Base-by-base conservation (phyloP, 1,140 invertebrate genomes). In the Drosophila melanica region DNA sequence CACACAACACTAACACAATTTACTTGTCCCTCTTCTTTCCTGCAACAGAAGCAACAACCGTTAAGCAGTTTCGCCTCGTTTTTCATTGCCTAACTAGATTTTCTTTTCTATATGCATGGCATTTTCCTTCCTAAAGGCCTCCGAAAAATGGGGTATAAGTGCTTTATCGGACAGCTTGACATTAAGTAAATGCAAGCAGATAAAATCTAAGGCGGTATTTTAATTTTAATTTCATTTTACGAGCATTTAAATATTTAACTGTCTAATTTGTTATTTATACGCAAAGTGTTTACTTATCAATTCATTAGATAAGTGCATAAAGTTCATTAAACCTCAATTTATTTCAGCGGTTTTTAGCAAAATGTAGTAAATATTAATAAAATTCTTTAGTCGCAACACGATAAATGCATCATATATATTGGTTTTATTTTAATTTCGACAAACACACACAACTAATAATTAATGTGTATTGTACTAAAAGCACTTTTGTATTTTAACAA, bases 41-140 rank as follows among this genome's bases (percentile, higher is more conserved):
- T 53, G 67, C 58, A 42, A 63, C 59, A 47, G 51, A 51, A 58
- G 47, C 60, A 87, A 75, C 73, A 85, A 70, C 75, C 79, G 77
- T 87, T 87, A 84, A 87, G 84, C 79, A 87, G 84, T 84, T 87
- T 87, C 69, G 75, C 73, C 79, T 84, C 79, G 79, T 87, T 87
- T 87, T 89, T 87, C 84, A 87, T 89, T 70, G 82, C 75, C 75
- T 45, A 68, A 62, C 57, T 85, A 85, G 81, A 85, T 85, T 86
- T 86, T 63, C 58, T 75, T 75, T 68, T 71, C 66, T 68, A 55
- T 74, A 62, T 74, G 65, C 65, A 74, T 57, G 23, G 16, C 33
- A 23, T 9, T 68, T 23, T 27, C 10, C 35, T 23, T 27, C 10
- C 35, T n/a, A 23, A 20, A 4, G 53, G 6, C 35, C 16, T 11